Percentiles rank a stretch among this genome's conserved stretches.
Conservation (phyloP, 2,888 invertebrate species). For the Isoperla grammatica region DNA sequence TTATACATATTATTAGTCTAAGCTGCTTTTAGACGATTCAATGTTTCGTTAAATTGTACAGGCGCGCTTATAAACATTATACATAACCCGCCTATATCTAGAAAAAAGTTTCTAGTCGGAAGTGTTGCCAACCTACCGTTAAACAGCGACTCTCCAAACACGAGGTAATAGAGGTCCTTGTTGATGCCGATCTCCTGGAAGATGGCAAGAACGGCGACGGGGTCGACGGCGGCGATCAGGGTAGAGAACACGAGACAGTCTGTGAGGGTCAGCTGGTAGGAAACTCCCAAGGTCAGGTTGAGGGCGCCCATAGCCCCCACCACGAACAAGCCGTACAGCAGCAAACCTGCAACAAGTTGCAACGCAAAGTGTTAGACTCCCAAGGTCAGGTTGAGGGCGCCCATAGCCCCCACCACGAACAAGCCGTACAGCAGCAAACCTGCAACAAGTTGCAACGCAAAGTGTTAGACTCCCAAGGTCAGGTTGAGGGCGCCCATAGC, state of each 20-base stretch:
- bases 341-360: slow-evolving; percentile 28
- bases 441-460: too few species aligned
- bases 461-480: neutral
- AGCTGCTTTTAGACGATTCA: too few species aligned
- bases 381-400: slow-evolving; percentile 8
- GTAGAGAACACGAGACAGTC: slow-evolving; percentile 46
- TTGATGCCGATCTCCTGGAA: slow-evolving; percentile 56
- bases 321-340: slow-evolving; percentile 26
- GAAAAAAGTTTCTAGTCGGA: too few species aligned
- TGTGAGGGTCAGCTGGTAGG: slow-evolving; percentile 34
- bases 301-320: slow-evolving; percentile 28
- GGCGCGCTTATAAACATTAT: too few species aligned
- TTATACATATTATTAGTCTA: too few species aligned
- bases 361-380: slow-evolving; percentile 6
- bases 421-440: slow-evolving; percentile 28
- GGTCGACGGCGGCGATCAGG: slow-evolving; percentile 53
- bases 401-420: slow-evolving; percentile 28
- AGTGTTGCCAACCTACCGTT: slow-evolving; percentile 45
- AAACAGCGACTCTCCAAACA: slow-evolving; percentile 57
- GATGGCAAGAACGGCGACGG: slow-evolving; percentile 53
- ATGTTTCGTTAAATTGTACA: too few species aligned
- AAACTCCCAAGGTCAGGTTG: neutral
- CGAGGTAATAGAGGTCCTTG: slow-evolving; percentile 54
- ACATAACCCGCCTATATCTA: too few species aligned
- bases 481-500: slow-evolving; percentile 26